A percentile compares a stretch with the other conserved stretches of the same genome.
These are phyloP conservation scores for Hybognathus amarus DNA, from an alignment of 2,797 vertebrate genomes.

Conservation along the genomic window DNA sequence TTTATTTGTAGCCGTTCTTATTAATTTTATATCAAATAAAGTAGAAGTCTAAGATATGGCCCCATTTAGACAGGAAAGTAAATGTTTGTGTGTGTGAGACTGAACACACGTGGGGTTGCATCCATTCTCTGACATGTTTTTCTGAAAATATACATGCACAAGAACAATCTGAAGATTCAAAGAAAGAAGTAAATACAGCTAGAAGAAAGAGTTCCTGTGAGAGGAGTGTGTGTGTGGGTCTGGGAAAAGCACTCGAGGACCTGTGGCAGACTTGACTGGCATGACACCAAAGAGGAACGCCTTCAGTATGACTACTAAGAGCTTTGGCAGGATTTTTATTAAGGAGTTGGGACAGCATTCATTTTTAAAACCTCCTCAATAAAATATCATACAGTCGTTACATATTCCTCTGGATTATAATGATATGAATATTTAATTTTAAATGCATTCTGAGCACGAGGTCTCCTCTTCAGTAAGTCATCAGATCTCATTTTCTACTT, in stretches of 20 bases:
- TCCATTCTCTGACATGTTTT: slow-evolving; percentile 44
- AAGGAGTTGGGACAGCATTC: slow-evolving; percentile 85
- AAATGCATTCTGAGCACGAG: slow-evolving; percentile 83
- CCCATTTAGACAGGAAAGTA: background rate
- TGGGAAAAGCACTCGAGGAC: slow-evolving; percentile 42
- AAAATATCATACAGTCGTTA: slow-evolving; percentile 87
- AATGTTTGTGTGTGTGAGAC: background rate
- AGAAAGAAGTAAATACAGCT: slow-evolving; percentile 52
- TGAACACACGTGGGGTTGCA: slow-evolving; percentile 23
- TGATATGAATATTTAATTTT: slow-evolving; percentile 90
- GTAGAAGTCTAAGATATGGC: background rate
- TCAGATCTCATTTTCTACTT: slow-evolving; percentile 88
- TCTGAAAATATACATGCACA: slow-evolving; percentile 40
- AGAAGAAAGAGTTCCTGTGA: slow-evolving; percentile 42
- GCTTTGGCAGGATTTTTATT: slow-evolving; percentile 78
- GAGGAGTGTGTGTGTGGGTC: slow-evolving; percentile 14
- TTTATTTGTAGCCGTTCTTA: background rate
- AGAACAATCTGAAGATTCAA: slow-evolving; percentile 47
- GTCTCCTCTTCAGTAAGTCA: slow-evolving; percentile 79
- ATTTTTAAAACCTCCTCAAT: slow-evolving; percentile 89
- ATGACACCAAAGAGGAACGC: slow-evolving; percentile 63
- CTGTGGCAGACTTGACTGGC: slow-evolving; percentile 62
- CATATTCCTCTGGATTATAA: slow-evolving; percentile 90
- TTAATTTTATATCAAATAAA: background rate
- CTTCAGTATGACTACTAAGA: slow-evolving; percentile 69